Evolutionary conservation across 2,113 vertebrate species (phyloP).

Genomic region (Oncorhynchus tshawytscha): DNA sequence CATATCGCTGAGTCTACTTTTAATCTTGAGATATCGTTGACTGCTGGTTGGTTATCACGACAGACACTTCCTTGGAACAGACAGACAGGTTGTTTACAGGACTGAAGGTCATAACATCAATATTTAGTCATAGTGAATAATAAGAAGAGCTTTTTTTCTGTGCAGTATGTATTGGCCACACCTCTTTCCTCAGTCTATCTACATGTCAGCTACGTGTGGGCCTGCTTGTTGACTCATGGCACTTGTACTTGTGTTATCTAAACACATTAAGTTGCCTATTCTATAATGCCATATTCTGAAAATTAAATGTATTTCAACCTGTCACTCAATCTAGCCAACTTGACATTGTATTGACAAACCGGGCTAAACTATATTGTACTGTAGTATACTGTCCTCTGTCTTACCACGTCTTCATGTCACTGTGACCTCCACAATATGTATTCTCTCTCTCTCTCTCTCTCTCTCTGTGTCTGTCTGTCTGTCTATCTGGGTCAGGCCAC

Average conservation of each 20-base stretch:
- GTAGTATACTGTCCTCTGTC: too few relatives aligned
- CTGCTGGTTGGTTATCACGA: slow-evolving; percentile 38
- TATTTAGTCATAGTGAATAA: slow-evolving; percentile 44
- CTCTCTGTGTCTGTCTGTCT: neutral
- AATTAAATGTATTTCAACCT: neutral
- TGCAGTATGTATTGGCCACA: slow-evolving; percentile 36
- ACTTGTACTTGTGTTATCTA: too few relatives aligned
- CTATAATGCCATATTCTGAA: neutral
- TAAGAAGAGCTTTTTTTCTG: slow-evolving; percentile 4
- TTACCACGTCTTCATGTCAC: neutral
- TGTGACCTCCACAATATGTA: neutral
- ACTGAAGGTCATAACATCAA: slow-evolving; percentile 14
- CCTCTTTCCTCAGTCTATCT: too few relatives aligned
- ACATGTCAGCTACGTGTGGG: too few relatives aligned
- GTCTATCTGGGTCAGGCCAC: neutral
- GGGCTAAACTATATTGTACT: too few relatives aligned
- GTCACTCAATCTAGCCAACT: neutral
- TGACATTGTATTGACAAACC: too few relatives aligned
- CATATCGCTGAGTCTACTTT: too few relatives aligned
- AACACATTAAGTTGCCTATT: too few relatives aligned
- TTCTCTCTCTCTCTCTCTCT: neutral
- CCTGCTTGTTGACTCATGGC: too few relatives aligned
- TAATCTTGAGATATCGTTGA: slow-evolving; percentile 55
- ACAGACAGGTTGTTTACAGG: slow-evolving; percentile 41
- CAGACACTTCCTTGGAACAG: slow-evolving; percentile 31